Evolutionary conservation across 2,797 vertebrate genomes (phyloP).

Genomic region (Pseudochirops cupreus): DNA sequence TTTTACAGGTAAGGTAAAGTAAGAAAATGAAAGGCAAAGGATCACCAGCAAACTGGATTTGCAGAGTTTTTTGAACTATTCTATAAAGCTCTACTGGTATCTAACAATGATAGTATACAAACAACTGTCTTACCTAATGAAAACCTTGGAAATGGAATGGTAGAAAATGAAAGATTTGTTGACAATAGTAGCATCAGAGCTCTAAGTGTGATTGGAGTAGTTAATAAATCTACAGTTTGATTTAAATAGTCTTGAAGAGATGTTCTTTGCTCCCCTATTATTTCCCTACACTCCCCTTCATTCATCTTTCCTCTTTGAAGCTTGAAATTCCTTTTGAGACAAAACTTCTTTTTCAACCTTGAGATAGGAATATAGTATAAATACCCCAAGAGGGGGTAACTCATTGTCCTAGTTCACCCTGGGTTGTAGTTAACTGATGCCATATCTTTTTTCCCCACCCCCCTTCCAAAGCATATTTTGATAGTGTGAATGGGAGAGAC

Average conservation of each 20-base stretch:
- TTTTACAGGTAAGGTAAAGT: background rate
- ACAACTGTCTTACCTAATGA: slow-evolving; percentile 38
- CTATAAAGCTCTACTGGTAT: background rate
- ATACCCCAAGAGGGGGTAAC: background rate
- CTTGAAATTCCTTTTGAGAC: background rate
- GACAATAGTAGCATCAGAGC: background rate
- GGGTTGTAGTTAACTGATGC: background rate
- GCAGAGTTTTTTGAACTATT: slow-evolving; percentile 22
- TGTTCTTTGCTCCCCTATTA: background rate
- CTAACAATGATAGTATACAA: slow-evolving; percentile 27
- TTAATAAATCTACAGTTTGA: background rate
- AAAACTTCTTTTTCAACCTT: background rate
- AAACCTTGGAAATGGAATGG: slow-evolving; percentile 6
- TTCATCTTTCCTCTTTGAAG: background rate
- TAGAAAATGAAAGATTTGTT: background rate
- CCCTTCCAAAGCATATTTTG: background rate
- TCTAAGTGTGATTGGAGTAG: background rate
- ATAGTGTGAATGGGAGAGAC: background rate
- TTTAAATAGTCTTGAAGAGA: background rate
- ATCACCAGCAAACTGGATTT: background rate
- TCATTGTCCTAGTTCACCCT: background rate
- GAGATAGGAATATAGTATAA: background rate
- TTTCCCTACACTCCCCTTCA: background rate
- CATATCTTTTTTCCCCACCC: background rate
- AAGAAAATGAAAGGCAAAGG: background rate